These are phyloP conservation scores for Hystrix brachyura DNA, from an alignment of 2,113 vertebrate genomes.

Conservation along the genomic window DNA sequence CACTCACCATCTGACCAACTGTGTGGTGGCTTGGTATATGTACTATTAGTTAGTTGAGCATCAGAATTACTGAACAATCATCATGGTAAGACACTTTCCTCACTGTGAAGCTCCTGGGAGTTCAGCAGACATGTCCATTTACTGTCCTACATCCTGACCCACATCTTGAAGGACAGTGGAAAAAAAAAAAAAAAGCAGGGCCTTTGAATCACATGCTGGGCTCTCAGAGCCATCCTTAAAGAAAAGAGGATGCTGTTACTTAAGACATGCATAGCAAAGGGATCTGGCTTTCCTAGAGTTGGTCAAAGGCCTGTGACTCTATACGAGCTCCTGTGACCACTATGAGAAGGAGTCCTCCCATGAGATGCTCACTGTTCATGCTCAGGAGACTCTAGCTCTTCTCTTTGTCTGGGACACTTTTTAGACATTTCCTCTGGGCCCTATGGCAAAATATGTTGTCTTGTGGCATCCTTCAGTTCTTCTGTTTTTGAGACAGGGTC, in stretches of 20 bases:
- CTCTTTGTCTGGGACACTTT: not conserved
- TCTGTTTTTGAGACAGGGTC: not conserved
- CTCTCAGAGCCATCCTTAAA: not conserved
- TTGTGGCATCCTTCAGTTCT: not conserved
- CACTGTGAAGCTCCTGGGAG: not conserved
- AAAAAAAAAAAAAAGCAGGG: not conserved
- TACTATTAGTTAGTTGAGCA: not conserved
- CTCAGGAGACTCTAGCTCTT: not conserved
- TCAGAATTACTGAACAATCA: not conserved
- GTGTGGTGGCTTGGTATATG: not conserved
- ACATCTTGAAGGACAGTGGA: not conserved
- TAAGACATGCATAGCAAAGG: not conserved
- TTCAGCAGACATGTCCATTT: not conserved
- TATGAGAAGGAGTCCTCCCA: not conserved
- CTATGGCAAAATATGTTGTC: not conserved
- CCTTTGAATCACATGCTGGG: not conserved
- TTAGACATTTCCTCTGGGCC: not conserved
- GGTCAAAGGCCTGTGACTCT: not conserved
- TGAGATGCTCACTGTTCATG: not conserved
- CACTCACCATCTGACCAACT: not conserved
- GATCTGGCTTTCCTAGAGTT: not conserved
- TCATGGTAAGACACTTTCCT: not conserved
- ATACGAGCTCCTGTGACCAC: not conserved
- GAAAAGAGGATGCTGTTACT: not conserved
- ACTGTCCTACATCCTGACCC: not conserved